Evolutionary conservation across 2,797 vertebrate species (phyloP), one percentile per base, ranked within the genome.

Genomic region (Pitangus sulphuratus): DNA sequence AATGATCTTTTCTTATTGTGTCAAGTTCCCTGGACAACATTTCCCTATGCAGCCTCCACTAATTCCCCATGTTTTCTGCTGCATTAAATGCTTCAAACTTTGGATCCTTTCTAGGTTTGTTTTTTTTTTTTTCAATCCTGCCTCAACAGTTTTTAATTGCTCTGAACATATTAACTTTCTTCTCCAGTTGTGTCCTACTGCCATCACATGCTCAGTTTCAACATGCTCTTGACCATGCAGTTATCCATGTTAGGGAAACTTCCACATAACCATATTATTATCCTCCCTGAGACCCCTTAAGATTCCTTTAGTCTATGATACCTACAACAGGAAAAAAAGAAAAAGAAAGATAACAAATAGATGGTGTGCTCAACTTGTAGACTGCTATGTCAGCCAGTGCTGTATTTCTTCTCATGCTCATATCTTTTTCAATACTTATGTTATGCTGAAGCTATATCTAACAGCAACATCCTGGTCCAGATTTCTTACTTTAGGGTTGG

Each of bases 1-100:
- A 65, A 79, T 61, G 45, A n/a, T 9, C 6, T 69, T 83, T 84
- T 69, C 65, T 84, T 40, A 54, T 21, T 31, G 7, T 14, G 24
- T 6, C 45, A 21, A 1, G 4, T 35, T 64, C 47, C 20, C 16
- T 2, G 5, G 30, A 45, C 13, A 69, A 2, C 2, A 2, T 4
- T 61, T 86, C 37, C 31, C 51, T 28, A 9, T 2, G 2, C 15
- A 61, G 12, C 6, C 17, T 54, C 15, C 19, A 53, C 15, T 28
- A 79, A 22, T 24, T 79, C 26, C 37, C 8, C 19, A 15, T 20
- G 35, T 56, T 62, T 83, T 30, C 40, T 71, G 22, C 39, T 87
- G 11, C 26, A 45, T 71, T 37, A 35, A 75, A 8, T 24, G 9
- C 24, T 61, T 60, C 22, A 64, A n/a, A 70, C 2, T n/a, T 65